Conservation (phyloP, 2,888 invertebrate genomes). For the Xanthia togata region DNA sequence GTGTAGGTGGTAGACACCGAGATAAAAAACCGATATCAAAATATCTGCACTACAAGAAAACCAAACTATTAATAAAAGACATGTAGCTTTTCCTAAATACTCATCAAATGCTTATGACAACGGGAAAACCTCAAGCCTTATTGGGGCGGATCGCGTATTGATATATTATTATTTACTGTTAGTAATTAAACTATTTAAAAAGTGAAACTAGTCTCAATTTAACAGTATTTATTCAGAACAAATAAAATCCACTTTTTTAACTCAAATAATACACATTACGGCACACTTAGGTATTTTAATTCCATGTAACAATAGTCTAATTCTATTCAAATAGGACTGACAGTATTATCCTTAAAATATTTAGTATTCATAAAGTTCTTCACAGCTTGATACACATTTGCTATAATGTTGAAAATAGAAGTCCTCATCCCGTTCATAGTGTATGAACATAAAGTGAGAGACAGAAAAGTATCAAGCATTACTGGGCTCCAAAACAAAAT, state of each 20-base stretch:
- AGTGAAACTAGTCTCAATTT: neutral
- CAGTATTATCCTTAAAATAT: slow-evolving; percentile 82
- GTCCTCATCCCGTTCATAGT: slow-evolving; percentile 80
- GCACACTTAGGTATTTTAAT: neutral
- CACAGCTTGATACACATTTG: slow-evolving; percentile 85
- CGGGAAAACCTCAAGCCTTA: neutral
- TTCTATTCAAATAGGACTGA: slow-evolving; percentile 76
- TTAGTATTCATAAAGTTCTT: slow-evolving; percentile 86
- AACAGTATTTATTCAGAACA: slow-evolving; percentile 11
- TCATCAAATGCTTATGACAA: neutral
- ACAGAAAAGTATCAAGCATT: slow-evolving; percentile 86
- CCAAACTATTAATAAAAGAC: neutral
- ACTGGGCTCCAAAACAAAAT: slow-evolving; percentile 87
- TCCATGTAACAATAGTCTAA: neutral
- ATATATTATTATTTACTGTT: neutral
- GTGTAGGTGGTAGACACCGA: slow-evolving; percentile 21
- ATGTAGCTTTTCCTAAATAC: neutral
- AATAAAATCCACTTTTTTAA: neutral
- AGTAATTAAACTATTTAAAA: neutral
- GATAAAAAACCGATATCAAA: neutral
- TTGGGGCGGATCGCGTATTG: slow-evolving; percentile 18
- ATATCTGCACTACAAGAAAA: neutral
- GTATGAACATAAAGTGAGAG: slow-evolving; percentile 83
- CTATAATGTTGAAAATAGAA: slow-evolving; percentile 83
- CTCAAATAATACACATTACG: neutral